phyloP scores from a whole-genome alignment of 2,797 vertebrate species.

The Nasua narica region DNA sequence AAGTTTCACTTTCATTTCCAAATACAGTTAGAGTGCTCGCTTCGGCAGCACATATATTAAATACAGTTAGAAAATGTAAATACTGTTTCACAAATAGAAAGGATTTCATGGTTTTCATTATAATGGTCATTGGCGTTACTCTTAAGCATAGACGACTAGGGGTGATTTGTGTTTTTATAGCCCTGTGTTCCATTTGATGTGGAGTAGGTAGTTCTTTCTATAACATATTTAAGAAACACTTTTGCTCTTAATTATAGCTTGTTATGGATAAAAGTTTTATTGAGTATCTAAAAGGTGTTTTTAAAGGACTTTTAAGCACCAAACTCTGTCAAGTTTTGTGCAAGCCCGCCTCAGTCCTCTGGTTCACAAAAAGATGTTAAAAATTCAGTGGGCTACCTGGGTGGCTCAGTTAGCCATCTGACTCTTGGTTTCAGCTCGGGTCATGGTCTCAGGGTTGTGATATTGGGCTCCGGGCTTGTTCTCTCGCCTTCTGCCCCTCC shows the following conservation, averaged over 20 bases:
- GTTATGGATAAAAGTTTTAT: neutral
- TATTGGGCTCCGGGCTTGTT: neutral
- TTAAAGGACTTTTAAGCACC: neutral
- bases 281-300: neutral
- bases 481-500: neutral
- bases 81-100: conserved; percentile 7
- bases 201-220: neutral
- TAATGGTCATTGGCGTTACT: neutral
- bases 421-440: neutral
- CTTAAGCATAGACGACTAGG: neutral
- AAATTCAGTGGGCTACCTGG: neutral
- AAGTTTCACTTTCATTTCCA: neutral
- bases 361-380: neutral
- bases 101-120: neutral
- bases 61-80: conserved; percentile 18
- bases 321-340: neutral
- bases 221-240: neutral
- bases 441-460: neutral
- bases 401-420: neutral
- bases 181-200: neutral
- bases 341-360: neutral
- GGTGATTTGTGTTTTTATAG: neutral
- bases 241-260: neutral
- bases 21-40: conserved; percentile 13
- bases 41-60: too few species aligned